Conservation (phyloP, 2,888 invertebrate genomes). For the Frankliniella fusca region DNA sequence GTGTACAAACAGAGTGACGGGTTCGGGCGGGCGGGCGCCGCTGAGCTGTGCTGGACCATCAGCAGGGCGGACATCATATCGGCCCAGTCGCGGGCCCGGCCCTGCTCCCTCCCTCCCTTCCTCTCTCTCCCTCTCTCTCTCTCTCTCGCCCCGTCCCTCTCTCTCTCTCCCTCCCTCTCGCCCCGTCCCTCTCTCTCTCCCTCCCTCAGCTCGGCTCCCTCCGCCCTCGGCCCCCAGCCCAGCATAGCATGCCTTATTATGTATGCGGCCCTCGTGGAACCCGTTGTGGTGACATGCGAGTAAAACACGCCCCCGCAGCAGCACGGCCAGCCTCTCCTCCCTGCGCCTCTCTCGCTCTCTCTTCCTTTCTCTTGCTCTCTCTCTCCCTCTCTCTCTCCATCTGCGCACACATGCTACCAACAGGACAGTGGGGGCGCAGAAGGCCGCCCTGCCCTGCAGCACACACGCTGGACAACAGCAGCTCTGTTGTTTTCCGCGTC, state of each 20-base stretch:
- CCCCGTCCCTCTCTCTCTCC: too few relatives aligned
- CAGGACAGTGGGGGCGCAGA: too few relatives aligned
- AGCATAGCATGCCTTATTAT: not conserved
- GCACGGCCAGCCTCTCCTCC: conserved; percentile 1
- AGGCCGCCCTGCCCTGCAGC: too few relatives aligned
- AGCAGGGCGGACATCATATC: not conserved
- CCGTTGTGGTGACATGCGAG: conserved; percentile 25
- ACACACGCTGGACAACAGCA: too few relatives aligned
- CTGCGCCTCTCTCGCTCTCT: not conserved
- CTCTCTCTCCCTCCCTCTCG: too few relatives aligned
- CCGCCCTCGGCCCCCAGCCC: not conserved
- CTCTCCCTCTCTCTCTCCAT: too few relatives aligned
- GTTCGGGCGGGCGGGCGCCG: not conserved
- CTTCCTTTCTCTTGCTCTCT: not conserved
- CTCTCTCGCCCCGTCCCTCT: too few relatives aligned
- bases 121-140: too few relatives aligned
- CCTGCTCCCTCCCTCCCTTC: not conserved
- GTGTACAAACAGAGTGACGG: not conserved
- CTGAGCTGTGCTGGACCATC: not conserved
- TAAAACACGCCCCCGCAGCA: conserved; percentile 6
- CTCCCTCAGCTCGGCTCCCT: too few relatives aligned
- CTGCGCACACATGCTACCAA: too few relatives aligned
- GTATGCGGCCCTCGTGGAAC: conserved; percentile 19
- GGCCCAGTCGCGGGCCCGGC: not conserved
- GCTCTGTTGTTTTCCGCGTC: too few relatives aligned